A percentile compares a stretch with the other conserved stretches of the same genome.
Conservation (phyloP, 1,140 invertebrate genomes). For the Cheumatopsyche charites region DNA sequence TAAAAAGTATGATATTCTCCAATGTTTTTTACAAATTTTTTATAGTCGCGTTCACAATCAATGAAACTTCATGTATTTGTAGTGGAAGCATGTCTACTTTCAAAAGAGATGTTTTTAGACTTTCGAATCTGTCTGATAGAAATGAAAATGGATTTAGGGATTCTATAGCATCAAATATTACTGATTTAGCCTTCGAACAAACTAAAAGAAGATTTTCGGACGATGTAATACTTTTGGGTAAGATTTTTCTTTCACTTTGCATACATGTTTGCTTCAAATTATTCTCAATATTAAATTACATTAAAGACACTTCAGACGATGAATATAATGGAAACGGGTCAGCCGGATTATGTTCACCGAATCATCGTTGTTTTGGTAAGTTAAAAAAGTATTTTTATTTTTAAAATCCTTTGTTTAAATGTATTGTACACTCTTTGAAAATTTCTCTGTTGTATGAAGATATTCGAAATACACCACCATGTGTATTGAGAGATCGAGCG, state of each 20-base stretch:
- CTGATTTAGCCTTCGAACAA: background rate
- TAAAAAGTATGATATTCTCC: background rate
- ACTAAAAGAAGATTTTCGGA: conserved; percentile 14
- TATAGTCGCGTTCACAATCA: too few relatives aligned
- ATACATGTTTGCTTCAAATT: background rate
- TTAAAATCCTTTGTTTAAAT: conserved; percentile 18
- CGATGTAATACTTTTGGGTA: background rate
- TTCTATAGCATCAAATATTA: conserved; percentile 40
- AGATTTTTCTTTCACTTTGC: background rate
- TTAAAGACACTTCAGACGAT: background rate
- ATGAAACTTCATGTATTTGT: too few relatives aligned
- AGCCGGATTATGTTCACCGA: conserved; percentile 9
- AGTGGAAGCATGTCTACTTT: too few relatives aligned
- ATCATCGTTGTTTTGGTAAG: conserved; percentile 12
- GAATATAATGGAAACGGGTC: background rate
- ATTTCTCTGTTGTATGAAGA: conserved; percentile 44
- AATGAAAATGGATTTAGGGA: conserved; percentile 45
- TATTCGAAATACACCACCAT: conserved; percentile 57
- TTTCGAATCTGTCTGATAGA: conserved; percentile 50
- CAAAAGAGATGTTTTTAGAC: conserved; percentile 8
- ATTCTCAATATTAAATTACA: background rate
- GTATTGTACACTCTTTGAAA: background rate
- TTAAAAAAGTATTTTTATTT: conserved; percentile 2
- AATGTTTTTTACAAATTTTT: too few relatives aligned
- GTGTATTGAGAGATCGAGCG: conserved; percentile 54